Conservation (phyloP, 2,888 invertebrate genomes). For the Unio pictorum region DNA sequence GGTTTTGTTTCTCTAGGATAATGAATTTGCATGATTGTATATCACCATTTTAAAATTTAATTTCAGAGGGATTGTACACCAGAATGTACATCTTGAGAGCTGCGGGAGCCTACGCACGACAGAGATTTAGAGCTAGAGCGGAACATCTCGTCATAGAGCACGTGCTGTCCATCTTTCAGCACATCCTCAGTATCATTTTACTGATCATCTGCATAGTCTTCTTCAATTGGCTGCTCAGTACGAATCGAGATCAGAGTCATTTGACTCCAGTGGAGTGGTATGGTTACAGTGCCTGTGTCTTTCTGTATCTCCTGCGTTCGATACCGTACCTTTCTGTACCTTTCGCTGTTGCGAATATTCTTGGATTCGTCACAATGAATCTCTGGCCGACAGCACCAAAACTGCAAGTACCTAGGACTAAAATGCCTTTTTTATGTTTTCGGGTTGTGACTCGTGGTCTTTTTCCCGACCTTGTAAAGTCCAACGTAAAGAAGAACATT, state of each 20-base stretch:
- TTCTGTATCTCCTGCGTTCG: slow-evolving; percentile 18
- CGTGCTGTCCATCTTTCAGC: slow-evolving; percentile 9
- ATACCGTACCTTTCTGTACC: slow-evolving; percentile 30
- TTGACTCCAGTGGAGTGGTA: slow-evolving; percentile 20
- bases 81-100: too few species aligned
- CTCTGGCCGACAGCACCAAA: slow-evolving; percentile 26
- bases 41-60: too few species aligned
- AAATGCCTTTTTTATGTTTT: slow-evolving; percentile 41
- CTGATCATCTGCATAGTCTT: slow-evolving; percentile 19
- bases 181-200: slow-evolving; percentile 11
- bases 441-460: slow-evolving; percentile 38
- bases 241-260: slow-evolving; percentile 25
- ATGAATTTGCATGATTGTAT: too few species aligned
- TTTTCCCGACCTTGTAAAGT: slow-evolving; percentile 34
- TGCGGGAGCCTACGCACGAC: too few species aligned
- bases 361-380: slow-evolving; percentile 28
- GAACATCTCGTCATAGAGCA: too few species aligned
- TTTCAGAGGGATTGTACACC: too few species aligned
- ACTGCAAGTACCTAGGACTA: slow-evolving; percentile 18
- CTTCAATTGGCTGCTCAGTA: slow-evolving; percentile 27
- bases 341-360: slow-evolving; percentile 25
- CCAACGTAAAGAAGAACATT: slow-evolving; percentile 32
- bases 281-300: slow-evolving; percentile 14
- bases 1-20: too few species aligned
- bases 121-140: too few species aligned